phyloP scores from a whole-genome alignment of 2,113 vertebrate genomes.

The Pangasianodon hypophthalmus region DNA sequence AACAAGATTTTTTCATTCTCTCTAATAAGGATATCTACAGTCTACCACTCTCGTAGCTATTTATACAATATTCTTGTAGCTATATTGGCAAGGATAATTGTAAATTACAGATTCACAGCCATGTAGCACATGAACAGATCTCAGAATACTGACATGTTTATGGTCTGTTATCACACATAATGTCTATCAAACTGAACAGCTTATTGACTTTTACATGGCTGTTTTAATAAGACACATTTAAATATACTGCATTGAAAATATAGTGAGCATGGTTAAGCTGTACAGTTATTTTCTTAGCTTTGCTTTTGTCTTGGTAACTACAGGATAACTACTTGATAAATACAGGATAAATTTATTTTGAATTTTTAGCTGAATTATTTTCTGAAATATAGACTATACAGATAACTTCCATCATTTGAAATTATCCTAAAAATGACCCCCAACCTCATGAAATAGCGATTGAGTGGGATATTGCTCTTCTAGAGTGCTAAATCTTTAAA shows the following conservation, averaged over 20 bases:
- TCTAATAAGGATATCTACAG: neutral
- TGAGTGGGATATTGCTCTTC: constrained; percentile 7
- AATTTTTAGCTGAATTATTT: neutral
- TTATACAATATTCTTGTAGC: no score
- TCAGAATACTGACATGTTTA: neutral
- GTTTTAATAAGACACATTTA: neutral
- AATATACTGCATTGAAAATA: neutral
- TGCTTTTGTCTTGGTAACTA: neutral
- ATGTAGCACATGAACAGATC: neutral
- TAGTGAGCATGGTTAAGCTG: neutral
- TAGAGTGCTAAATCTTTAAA: constrained; percentile 33
- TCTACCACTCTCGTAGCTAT: no score
- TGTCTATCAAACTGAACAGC: neutral
- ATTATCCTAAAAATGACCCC: neutral
- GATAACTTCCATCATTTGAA: neutral
- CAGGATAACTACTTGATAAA: no score
- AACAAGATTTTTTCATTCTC: neutral
- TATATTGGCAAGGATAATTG: neutral
- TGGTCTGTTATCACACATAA: neutral
- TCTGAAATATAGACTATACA: neutral
- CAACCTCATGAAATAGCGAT: neutral
- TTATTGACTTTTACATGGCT: neutral
- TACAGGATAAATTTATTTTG: no score
- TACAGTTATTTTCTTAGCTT: neutral
- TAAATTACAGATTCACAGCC: neutral